These are phyloP conservation scores for Ryuthela nishihirai DNA, from an alignment of 2,888 invertebrate genomes.

Conservation along the genomic window DNA sequence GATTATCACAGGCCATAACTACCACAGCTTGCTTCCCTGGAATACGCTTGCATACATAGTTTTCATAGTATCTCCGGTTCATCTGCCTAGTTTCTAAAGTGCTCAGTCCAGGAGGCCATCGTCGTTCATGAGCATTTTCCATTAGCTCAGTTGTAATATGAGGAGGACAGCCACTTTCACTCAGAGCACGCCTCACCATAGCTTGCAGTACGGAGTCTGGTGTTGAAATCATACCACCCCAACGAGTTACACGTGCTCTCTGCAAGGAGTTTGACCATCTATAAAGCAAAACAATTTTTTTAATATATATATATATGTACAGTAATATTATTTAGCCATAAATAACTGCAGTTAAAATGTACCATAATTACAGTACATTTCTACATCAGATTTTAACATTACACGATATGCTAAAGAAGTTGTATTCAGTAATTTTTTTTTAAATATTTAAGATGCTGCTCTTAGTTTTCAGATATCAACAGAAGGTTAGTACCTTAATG, in stretches of 20 bases:
- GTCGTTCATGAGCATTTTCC: conserved; percentile 94
- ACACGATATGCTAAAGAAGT: no score
- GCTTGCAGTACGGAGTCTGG: conserved; percentile 90
- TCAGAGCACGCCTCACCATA: conserved; percentile 87
- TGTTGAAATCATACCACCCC: conserved; percentile 98
- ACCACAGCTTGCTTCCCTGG: conserved; percentile 81
- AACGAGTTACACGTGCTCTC: conserved; percentile 83
- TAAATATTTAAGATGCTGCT: no score
- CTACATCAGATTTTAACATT: no score
- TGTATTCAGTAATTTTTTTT: no score
- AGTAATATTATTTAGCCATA: no score
- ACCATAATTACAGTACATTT: no score
- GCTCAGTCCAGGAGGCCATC: conserved; percentile 90
- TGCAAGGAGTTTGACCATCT: conserved; percentile 76
- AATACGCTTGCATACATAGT: conserved; percentile 88
- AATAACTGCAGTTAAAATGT: no score
- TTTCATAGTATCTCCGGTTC: conserved; percentile 88
- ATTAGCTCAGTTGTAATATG: conserved; percentile 91
- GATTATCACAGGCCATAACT: conserved; percentile 89
- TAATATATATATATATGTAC: no score
- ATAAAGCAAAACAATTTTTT: background rate
- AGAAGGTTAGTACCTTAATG: no score
- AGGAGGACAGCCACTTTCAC: conserved; percentile 89
- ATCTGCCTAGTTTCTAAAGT: conserved; percentile 88
- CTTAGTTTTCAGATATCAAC: no score